Evolutionary conservation across 2,113 vertebrate genomes (phyloP).

Genomic region (Antigone vipio): DNA sequence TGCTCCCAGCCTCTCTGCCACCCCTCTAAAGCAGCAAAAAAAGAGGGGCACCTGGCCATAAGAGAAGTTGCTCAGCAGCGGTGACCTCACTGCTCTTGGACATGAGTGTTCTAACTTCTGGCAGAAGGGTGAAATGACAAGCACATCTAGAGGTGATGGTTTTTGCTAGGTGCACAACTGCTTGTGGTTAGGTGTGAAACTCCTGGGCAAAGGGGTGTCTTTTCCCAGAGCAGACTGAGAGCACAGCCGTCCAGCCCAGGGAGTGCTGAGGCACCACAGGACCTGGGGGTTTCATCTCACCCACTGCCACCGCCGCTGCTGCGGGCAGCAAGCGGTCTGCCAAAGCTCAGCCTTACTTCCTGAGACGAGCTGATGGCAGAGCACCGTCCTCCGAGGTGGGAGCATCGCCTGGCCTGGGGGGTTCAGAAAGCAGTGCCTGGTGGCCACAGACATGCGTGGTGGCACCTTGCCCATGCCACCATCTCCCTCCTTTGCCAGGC

Average conservation of each 20-base stretch:
- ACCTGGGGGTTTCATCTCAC: not conserved
- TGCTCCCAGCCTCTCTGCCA: not conserved
- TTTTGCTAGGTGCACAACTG: not conserved
- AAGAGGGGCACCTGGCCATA: not conserved
- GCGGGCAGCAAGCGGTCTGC: not conserved
- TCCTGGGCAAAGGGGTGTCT: not conserved
- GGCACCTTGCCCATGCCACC: not conserved
- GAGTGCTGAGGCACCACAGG: not conserved
- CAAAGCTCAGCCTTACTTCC: not conserved
- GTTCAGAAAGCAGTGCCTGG: not conserved
- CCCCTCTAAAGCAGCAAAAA: not conserved
- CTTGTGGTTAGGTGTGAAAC: not conserved
- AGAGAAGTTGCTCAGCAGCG: not conserved
- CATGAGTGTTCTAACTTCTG: not conserved
- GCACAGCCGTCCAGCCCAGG: not conserved
- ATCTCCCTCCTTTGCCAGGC: fast-evolving
- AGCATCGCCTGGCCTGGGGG: not conserved
- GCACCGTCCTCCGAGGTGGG: fast-evolving
- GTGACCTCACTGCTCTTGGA: not conserved
- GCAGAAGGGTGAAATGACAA: not conserved
- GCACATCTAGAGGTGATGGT: not conserved
- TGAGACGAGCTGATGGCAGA: not conserved
- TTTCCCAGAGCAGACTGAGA: not conserved
- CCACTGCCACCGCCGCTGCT: fast-evolving
- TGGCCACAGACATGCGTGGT: not conserved